Evolutionary conservation across 1,140 invertebrate species (phyloP), one percentile per base, ranked within the genome.

Genomic region (Brachionus rotundiformis): DNA sequence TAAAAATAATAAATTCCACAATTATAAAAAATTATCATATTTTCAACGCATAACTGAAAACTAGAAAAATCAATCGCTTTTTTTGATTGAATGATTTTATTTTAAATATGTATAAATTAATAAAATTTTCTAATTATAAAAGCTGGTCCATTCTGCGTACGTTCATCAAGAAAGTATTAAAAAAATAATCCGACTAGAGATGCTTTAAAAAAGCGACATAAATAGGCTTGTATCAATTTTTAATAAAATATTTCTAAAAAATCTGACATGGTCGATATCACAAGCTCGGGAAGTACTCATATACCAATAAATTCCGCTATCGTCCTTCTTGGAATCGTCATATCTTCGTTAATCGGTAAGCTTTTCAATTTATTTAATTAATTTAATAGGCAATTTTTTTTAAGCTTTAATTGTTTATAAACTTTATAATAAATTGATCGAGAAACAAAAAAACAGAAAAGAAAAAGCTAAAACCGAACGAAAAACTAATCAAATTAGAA

Each of bases 41-140:
- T 23, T 16, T 23, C n/a, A 54, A 54, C 19, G 47, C 47, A 54
- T 19, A 54, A 54, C 8, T 41, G 23, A 54, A 25, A 23, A 54
- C 47, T 54, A 25, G 7, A 54, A 54, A 54, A 23, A 54, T 54
- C 47, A 19, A 54, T 54, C 7, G 7, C 19, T 54, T 6, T 19
- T 39, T 54, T 54, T 54, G 19, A 54, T 54, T 54, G n/a, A 54
- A 54, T 23, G 47, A 54, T 54, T 54, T 54, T 54, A 54, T 19
- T 19, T 54, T 54, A 23, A 54, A 54, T 54, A 19, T 16, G 23
- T 63, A 63, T 63, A 63, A 29, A 63, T 63, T 63, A n/a, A 29
- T 63, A 29, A 63, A 29, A 23, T 63, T 63, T 29, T 63, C 23
- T 63, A 29, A 63, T 63, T 63, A 63, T 63, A 63, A 63, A n/a